Evolutionary conservation across 2,797 vertebrate species (phyloP).

Genomic region (Geotrypetes seraphini): DNA sequence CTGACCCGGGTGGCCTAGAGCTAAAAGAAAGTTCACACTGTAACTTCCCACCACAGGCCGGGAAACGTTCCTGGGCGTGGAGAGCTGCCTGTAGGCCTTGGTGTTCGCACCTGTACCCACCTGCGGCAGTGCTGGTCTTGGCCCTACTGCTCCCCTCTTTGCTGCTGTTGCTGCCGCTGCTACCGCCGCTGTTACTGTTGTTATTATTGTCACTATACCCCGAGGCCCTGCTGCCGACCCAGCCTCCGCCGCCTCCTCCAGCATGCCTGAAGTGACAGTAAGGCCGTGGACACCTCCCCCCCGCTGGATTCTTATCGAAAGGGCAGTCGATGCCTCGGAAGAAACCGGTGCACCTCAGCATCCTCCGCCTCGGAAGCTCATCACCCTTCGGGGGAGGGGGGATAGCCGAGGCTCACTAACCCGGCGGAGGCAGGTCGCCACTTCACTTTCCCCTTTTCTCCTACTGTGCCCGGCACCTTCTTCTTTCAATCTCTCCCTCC

Average conservation of each 20-base stretch:
- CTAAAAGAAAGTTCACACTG: no score
- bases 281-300: conserved; percentile 61
- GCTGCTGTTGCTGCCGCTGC: no score
- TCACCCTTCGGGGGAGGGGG: conserved; percentile 39
- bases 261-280: conserved; percentile 94
- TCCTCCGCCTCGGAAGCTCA: conserved; percentile 42
- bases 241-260: conserved; percentile 25
- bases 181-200: no score
- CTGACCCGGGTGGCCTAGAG: no score
- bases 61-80: no score
- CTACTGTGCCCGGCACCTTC: conserved; percentile 7
- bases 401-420: conserved; percentile 1
- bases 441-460: conserved; percentile 9
- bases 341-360: conserved; percentile 88
- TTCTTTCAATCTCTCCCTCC: conserved; percentile 2
- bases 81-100: no score
- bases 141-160: no score
- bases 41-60: no score
- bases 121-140: no score
- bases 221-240: conserved; percentile 12
- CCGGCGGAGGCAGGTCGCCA: no score
- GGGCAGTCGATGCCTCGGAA: conserved; percentile 93
- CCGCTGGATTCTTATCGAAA: conserved; percentile 38
- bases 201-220: conserved; percentile 4
- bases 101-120: no score